Conservation (phyloP, 1,140 invertebrate genomes). For the Maniola jurtina region DNA sequence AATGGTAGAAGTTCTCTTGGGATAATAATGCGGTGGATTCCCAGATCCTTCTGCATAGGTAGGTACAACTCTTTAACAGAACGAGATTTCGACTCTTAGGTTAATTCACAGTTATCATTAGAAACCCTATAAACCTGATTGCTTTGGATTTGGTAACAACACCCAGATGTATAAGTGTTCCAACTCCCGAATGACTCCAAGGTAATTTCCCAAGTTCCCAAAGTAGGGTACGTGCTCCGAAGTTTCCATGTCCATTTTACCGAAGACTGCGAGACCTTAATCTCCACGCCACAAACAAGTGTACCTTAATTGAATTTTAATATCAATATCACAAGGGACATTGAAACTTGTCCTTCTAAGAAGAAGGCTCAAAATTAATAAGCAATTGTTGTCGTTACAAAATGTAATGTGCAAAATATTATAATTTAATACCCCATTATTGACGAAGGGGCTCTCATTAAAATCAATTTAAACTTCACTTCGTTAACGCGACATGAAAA, state of each 20-base stretch:
- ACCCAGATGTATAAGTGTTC: not conserved
- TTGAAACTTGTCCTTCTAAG: conserved; percentile 11
- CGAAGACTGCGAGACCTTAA: conserved; percentile 26
- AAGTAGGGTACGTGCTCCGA: conserved; percentile 22
- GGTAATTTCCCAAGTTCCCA: conserved; percentile 21
- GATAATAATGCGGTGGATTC: no score
- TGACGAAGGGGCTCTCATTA: conserved; percentile 14
- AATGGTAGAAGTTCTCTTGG: no score
- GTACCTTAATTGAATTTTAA: conserved; percentile 43
- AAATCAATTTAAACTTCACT: conserved; percentile 15
- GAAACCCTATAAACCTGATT: no score
- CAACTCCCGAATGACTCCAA: conserved; percentile 8
- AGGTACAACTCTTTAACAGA: no score
- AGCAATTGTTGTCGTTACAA: conserved; percentile 14
- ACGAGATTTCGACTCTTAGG: no score
- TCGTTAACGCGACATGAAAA: not conserved
- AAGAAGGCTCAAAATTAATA: conserved; percentile 19
- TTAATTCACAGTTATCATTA: no score
- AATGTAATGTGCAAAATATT: conserved; percentile 13
- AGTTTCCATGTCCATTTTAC: conserved; percentile 30
- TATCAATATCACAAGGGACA: conserved; percentile 29
- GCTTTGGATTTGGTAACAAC: not conserved
- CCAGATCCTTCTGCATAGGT: no score
- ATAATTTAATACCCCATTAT: conserved; percentile 12
- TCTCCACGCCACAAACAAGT: conserved; percentile 33